These are phyloP conservation scores for Lutjanus erythropterus DNA, from an alignment of 2,113 vertebrate species.

Conservation along the genomic window DNA sequence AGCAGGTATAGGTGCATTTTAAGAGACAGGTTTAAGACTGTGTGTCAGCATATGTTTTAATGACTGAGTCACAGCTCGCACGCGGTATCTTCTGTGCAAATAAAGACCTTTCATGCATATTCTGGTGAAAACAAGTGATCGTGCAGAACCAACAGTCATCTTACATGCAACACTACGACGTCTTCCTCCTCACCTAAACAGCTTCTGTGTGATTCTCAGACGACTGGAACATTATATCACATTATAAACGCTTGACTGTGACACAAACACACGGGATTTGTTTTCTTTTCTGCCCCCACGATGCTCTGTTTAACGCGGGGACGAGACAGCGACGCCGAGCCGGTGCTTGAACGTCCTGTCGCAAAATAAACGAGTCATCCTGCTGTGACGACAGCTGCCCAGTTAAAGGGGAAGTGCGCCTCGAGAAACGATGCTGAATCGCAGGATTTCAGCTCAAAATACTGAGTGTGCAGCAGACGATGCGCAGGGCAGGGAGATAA, in stretches of 20 bases:
- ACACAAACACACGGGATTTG: not conserved
- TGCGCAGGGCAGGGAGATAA: too few relatives aligned
- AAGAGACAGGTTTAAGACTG: not conserved
- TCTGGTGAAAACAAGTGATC: constrained; percentile 14
- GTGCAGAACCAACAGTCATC: constrained; percentile 28
- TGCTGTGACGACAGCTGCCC: constrained; percentile 52
- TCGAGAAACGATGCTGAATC: not conserved
- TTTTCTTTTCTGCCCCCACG: not conserved
- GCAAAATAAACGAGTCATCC: constrained; percentile 67
- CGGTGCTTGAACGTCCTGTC: constrained; percentile 60
- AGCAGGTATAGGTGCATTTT: not conserved
- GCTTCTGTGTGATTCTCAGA: constrained; percentile 11
- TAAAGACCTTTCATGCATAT: not conserved
- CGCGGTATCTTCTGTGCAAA: not conserved
- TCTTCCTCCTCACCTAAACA: constrained; percentile 27
- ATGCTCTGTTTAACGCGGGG: not conserved
- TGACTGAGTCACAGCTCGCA: not conserved
- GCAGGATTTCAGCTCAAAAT: not conserved
- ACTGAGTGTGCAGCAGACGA: not conserved
- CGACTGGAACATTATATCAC: constrained; percentile 16
- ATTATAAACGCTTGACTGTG: not conserved
- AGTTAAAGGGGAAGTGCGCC: constrained; percentile 71
- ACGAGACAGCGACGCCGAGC: constrained; percentile 15
- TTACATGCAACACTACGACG: constrained; percentile 50
- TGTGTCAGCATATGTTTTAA: not conserved